phyloP scores from a whole-genome alignment of 1,140 invertebrate species.

The Drosophila parvula region DNA sequence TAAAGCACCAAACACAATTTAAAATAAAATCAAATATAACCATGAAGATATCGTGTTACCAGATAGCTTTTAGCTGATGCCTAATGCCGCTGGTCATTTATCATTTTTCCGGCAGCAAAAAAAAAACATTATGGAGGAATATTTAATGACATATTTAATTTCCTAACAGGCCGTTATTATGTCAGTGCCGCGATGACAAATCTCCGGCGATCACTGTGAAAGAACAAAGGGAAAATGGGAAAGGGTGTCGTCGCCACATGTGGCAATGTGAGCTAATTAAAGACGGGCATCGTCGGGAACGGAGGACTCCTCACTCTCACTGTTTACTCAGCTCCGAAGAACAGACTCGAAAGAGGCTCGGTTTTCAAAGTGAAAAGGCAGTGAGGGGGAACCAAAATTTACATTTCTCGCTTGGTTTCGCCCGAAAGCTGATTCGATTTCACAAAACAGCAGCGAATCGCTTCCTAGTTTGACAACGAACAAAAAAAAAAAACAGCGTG shows the following conservation, averaged over 20 bases:
- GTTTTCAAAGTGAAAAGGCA: slow-evolving; percentile 25
- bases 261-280: slow-evolving; percentile 71
- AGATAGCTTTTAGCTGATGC: neutral
- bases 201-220: slow-evolving; percentile 31
- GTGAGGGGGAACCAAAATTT: slow-evolving; percentile 33
- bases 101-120: slow-evolving; percentile 22
- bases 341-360: slow-evolving; percentile 41
- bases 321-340: slow-evolving; percentile 44
- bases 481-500: neutral
- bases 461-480: slow-evolving; percentile 43
- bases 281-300: slow-evolving; percentile 36
- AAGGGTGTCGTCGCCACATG: slow-evolving; percentile 49
- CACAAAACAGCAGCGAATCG: slow-evolving; percentile 41
- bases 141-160: slow-evolving; percentile 74
- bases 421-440: slow-evolving; percentile 37
- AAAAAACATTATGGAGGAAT: slow-evolving; percentile 35
- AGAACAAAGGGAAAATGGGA: slow-evolving; percentile 3
- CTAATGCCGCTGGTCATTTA: slow-evolving; percentile 31
- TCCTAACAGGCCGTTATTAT: slow-evolving; percentile 64
- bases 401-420: slow-evolving; percentile 30
- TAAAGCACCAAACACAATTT: neutral
- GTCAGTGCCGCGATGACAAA: slow-evolving; percentile 54
- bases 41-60: slow-evolving; percentile 32
- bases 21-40: neutral
- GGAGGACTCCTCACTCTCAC: slow-evolving; percentile 12